Base-by-base conservation (phyloP, 64 coral and sea anemone genomes). In the Exaiptasia diaphana region DNA sequence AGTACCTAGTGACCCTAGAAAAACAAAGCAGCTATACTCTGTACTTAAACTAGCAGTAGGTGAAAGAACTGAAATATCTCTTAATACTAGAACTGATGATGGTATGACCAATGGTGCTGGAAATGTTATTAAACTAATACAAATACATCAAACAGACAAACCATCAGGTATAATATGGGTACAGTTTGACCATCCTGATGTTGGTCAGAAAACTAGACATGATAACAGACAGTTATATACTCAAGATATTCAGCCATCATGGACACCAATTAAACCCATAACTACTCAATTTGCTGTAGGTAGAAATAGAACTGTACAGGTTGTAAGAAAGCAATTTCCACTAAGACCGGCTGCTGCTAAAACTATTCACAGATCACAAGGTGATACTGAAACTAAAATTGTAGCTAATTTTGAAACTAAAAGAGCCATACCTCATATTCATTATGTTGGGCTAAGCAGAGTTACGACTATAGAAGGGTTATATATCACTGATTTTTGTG, bases 151-250 rank as follows among this genome's bases (percentile, higher is more conserved):
- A 41, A 73, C 68, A 28, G 44, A 54, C 14, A 60, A 48, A 40
- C 82, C 82, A 85, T 75, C 82, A 61, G 82, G 82, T 44, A 82
- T 82, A 82, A 49, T 82, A 68, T 70, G 63, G 63, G 79, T 82
- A 65, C 63, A 82, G 79, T 82, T 82, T 82, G 79, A 82, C 38
- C 79, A 82, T 41, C 35, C 75, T 59, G 79, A 81, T 50, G 39
- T 80, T 80, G 56, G 59, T 33, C 50, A 22, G 27, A 80, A 80
- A 64, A 80, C 77, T 42, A 80, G 77, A 37, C 59, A 30, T 36
- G 78, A 81, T 36, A 67, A 81, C 41, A 82, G 79, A 53, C 60
- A 82, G 42, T 82, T 82, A 25, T 82, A 58, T 85, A 37, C 34
- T 39, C 55, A 54, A 25, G 82, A 38, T 42, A 85, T 85, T 74